phyloP scores from a whole-genome alignment of 2,113 vertebrate genomes.

The Tetrao urogallus region DNA sequence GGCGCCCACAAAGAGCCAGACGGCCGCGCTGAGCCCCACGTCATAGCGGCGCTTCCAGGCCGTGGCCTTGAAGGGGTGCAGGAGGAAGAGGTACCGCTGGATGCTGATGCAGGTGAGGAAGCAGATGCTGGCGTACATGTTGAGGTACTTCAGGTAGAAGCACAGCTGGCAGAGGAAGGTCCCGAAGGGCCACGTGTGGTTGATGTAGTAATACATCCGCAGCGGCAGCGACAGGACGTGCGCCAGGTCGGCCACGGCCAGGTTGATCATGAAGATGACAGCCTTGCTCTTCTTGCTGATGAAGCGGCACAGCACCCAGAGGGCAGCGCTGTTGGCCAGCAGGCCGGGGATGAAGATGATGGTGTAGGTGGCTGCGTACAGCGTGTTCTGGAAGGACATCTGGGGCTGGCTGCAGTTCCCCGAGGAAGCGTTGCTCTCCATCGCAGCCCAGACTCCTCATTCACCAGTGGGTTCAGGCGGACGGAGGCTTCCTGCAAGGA shows the following conservation, averaged over 20 bases:
- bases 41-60: slow-evolving; percentile 87
- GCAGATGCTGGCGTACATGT: slow-evolving; percentile 90
- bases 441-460: neutral
- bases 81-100: slow-evolving; percentile 86
- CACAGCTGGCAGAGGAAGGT: slow-evolving; percentile 82
- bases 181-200: slow-evolving; percentile 84
- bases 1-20: slow-evolving; percentile 84
- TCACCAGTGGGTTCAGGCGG: neutral
- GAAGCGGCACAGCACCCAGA: slow-evolving; percentile 86
- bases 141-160: slow-evolving; percentile 92
- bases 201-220: slow-evolving; percentile 87
- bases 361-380: slow-evolving; percentile 85
- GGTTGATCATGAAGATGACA: slow-evolving; percentile 91
- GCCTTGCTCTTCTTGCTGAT: slow-evolving; percentile 87
- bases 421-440: slow-evolving; percentile 34
- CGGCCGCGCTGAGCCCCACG: slow-evolving; percentile 69
- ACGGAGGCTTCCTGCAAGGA: slow-evolving; percentile 39
- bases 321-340: slow-evolving; percentile 84
- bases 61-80: slow-evolving; percentile 83
- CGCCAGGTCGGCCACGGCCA: slow-evolving; percentile 85
- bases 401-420: slow-evolving; percentile 61
- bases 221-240: slow-evolving; percentile 88
- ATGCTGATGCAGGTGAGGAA: slow-evolving; percentile 91
- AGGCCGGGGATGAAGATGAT: slow-evolving; percentile 88
- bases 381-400: slow-evolving; percentile 70